Evolutionary conservation across 2,797 vertebrate genomes (phyloP), one percentile per base, ranked within the genome.

Genomic region (Denticeps clupeoides): DNA sequence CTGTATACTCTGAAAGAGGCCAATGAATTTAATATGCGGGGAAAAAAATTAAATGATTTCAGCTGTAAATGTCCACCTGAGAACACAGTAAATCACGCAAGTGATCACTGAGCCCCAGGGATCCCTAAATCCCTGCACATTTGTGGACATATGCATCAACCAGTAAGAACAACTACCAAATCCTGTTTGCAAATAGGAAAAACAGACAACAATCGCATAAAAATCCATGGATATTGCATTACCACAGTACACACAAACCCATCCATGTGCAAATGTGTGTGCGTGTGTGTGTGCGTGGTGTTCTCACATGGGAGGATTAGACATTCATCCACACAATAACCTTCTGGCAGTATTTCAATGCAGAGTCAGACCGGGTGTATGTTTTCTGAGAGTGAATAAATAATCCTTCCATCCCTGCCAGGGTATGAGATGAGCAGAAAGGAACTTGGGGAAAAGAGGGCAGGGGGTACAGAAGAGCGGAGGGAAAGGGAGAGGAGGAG

Each of bases 321-420:
- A 37, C 37, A 37, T 37, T 33, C 15, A 37, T 37, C 33, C 29
- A 33, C 41, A 29, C 45, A 38, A 58, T 31, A 53, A 38, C 26
- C 45, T 22, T 40, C 56, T 50, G 53, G 27, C 58, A 59, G 50
- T 45, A 25, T 48, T n/a, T 37, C 46, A 49, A 47, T 31, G 28
- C 18, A 35, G 10, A 51, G 9, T 31, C 12, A 38, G 44, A 28
- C 42, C 28, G 45, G 15, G n/a, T n/a, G n/a, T n/a, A n/a, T n/a
- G n/a, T n/a, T n/a, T n/a, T n/a, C n/a, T n/a, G n/a, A n/a, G n/a
- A 47, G n/a, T 58, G 45, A 66, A 53, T 66, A 67, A 5, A 25
- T 25, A 5, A 23, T 23, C 22, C 22, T 35, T 33, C 13, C 13
- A 35, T 35, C 13, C 12, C 35, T 16, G 33, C 15, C n/a, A n/a